These are phyloP conservation scores for Thalpophila matura DNA, from an alignment of 2,888 invertebrate species.

Conservation along the genomic window DNA sequence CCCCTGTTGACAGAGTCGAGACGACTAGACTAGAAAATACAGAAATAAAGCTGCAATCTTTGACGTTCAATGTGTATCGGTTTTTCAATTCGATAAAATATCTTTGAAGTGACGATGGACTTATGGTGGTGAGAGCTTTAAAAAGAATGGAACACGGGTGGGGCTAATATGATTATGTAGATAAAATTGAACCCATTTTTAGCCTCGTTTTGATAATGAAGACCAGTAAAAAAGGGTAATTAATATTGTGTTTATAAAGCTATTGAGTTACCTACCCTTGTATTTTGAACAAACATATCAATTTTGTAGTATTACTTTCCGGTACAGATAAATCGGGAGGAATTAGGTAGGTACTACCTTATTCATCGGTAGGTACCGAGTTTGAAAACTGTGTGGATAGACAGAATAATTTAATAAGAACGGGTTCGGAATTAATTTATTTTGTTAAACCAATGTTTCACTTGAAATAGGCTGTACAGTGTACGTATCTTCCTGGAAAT, in stretches of 20 bases:
- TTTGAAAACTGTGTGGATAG: conserved; percentile 45
- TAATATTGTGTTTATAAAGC: background rate
- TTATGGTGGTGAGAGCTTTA: background rate
- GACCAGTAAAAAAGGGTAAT: background rate
- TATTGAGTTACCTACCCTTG: background rate
- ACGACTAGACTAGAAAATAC: conserved; percentile 47
- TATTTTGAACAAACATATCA: background rate
- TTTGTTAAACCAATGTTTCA: conserved; percentile 13
- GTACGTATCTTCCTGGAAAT: background rate
- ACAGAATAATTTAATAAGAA: conserved; percentile 47
- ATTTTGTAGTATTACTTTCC: background rate
- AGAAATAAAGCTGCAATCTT: conserved; percentile 37
- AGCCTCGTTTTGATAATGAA: background rate
- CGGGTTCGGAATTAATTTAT: conserved; percentile 45
- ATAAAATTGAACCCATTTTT: background rate
- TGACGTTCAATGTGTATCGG: conserved; percentile 27
- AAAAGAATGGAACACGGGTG: background rate
- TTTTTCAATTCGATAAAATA: conserved; percentile 38
- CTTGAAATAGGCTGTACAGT: conserved; percentile 6
- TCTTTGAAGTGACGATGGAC: conserved; percentile 15
- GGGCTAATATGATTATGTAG: background rate
- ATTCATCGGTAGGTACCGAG: conserved; percentile 9
- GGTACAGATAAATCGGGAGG: conserved; percentile 25
- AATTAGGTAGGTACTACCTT: conserved; percentile 16
- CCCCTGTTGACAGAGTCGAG: conserved; percentile 53